phyloP scores from a whole-genome alignment of 2,797 vertebrate species.

The Pitangus sulphuratus region DNA sequence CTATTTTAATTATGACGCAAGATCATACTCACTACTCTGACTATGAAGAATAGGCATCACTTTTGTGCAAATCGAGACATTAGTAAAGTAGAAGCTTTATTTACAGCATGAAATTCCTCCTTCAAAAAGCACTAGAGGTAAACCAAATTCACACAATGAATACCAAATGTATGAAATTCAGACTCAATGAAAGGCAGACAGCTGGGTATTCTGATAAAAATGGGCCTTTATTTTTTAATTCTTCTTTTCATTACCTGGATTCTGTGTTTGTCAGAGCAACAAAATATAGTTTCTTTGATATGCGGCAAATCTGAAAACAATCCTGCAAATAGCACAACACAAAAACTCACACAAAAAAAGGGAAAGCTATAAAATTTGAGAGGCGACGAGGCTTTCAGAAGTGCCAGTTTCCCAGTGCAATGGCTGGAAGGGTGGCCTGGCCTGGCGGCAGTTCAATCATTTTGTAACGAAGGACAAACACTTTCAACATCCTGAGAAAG shows the following conservation, averaged over 20 bases:
- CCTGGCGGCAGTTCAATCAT: constrained; percentile 70
- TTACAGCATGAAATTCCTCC: background rate
- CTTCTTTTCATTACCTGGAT: constrained; percentile 48
- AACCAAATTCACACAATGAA: background rate
- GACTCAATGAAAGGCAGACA: constrained; percentile 48
- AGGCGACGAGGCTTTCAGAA: constrained; percentile 40
- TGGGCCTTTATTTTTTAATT: constrained; percentile 27
- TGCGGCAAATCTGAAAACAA: background rate
- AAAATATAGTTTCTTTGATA: constrained; percentile 40
- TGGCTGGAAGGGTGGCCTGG: constrained; percentile 69
- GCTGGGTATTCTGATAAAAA: constrained; percentile 61
- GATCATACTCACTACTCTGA: background rate
- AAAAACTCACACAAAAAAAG: constrained; percentile 26
- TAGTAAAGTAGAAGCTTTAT: background rate
- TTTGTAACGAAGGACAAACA: constrained; percentile 67
- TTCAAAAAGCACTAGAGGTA: background rate
- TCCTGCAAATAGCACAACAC: constrained; percentile 3
- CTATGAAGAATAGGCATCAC: background rate
- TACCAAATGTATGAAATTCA: constrained; percentile 29
- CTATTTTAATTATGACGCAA: background rate
- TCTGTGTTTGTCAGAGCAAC: background rate
- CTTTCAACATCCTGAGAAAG: constrained; percentile 72
- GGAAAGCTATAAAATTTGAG: constrained; percentile 62
- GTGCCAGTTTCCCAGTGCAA: constrained; percentile 56
- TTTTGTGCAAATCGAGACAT: background rate